phyloP scores from a whole-genome alignment of 2,113 vertebrate species.

The Xiphophorus hellerii region DNA sequence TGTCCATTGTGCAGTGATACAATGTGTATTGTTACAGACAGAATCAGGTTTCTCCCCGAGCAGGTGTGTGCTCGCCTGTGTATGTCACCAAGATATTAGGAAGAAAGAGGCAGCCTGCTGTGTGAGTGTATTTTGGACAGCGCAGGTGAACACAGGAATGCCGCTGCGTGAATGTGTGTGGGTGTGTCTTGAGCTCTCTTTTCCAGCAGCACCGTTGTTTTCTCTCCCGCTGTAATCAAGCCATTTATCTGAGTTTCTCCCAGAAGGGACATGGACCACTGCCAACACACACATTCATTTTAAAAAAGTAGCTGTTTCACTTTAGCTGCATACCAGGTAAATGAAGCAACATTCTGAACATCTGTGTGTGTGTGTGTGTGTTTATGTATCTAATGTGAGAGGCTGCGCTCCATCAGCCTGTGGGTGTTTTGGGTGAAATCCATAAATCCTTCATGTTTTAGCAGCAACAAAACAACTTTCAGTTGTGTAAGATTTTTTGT shows the following conservation, averaged over 20 bases:
- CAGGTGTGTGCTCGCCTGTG: conserved; percentile 38
- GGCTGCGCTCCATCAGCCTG: conserved; percentile 27
- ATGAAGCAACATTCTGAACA: conserved; percentile 38
- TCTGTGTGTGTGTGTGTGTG: conserved; percentile 33
- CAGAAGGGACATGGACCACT: conserved; percentile 40
- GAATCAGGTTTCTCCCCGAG: conserved; percentile 68
- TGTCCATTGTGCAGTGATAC: conserved; percentile 73
- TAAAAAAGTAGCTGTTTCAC: conserved; percentile 38
- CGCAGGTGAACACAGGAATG: conserved; percentile 33
- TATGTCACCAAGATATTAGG: conserved; percentile 22
- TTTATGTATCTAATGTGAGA: conserved; percentile 25
- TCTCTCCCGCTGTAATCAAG: conserved; percentile 56
- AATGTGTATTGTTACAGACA: conserved; percentile 67
- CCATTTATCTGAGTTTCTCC: conserved; percentile 62
- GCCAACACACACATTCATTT: conserved; percentile 40
- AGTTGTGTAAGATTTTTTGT: conserved; percentile 44
- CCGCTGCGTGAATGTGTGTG: conserved; percentile 4
- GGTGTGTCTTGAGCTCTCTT: conserved; percentile 9
- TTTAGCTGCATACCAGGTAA: conserved; percentile 29
- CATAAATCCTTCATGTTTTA: conserved; percentile 59
- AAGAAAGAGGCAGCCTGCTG: conserved; percentile 5
- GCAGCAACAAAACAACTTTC: conserved; percentile 57
- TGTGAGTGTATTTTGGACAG: conserved; percentile 26
- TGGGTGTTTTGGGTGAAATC: conserved; percentile 33
- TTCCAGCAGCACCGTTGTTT: conserved; percentile 30